A percentile compares a stretch with the other conserved stretches of the same genome.
Conservation (phyloP, 2,797 vertebrate species). For the Pangasius mekongensis region DNA sequence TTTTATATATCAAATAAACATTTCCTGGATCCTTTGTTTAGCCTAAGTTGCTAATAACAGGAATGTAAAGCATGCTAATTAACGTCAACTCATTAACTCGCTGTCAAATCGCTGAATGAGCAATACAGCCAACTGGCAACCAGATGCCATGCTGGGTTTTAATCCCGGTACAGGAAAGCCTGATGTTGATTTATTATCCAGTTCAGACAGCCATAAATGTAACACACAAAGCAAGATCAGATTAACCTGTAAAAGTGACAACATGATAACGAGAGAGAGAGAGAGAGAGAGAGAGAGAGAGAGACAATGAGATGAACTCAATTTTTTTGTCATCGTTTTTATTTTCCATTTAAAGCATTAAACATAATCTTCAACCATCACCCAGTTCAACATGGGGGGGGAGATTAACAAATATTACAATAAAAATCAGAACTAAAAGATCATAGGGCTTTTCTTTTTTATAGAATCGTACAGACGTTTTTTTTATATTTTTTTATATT, state of each 20-base stretch:
- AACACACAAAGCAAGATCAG: too few relatives aligned
- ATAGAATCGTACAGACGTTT: neutral
- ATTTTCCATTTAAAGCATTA: conserved; percentile 10
- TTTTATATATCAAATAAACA: neutral
- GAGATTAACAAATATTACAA: neutral
- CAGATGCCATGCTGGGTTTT: neutral
- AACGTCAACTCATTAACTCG: neutral
- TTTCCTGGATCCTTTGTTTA: neutral
- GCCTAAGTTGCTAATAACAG: neutral
- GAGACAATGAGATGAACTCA: neutral
- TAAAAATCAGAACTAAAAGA: neutral
- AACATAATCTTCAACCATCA: neutral
- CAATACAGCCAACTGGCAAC: neutral
- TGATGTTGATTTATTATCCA: neutral
- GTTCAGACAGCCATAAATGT: neutral
- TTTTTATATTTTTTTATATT: too few relatives aligned
- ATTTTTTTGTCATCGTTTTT: neutral
- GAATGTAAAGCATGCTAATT: neutral
- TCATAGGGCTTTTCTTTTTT: too few relatives aligned
- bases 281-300: neutral
- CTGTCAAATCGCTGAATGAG: neutral
- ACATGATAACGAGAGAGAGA: neutral
- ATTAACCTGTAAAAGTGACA: neutral
- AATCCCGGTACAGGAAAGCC: neutral
- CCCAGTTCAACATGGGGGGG: neutral